Evolutionary conservation across 2,888 invertebrate species (phyloP), one percentile per base, ranked within the genome.

Genomic region (Timema cristinae): DNA sequence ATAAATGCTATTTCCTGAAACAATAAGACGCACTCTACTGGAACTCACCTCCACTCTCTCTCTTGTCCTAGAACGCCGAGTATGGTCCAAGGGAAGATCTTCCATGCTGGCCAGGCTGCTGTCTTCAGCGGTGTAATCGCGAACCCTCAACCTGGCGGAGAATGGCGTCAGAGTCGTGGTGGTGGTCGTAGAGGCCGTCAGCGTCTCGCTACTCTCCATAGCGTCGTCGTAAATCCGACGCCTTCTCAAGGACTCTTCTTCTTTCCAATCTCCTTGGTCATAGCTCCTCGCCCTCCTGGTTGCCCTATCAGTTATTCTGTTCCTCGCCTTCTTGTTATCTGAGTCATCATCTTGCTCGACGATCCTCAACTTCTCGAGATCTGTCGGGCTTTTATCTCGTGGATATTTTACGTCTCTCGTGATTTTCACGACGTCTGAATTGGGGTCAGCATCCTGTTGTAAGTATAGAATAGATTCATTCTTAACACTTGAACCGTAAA

Each of bases 361-460:
- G 32, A 79, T 81, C 78, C n/a, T 75, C 75, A 48, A 73, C 71
- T 71, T 75, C 77, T 73, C 32, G 32, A 32, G 32, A 32, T 32
- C 4, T 32, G 32, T 32, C 32, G 32, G 32, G 32, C 4, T 32
- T 32, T 32, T 32, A 32, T 32, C 32, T 1, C 4, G 32, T 32
- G 32, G 32, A 32, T 32, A 1, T 32, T 32, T 32, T 4, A 32
- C 32, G 32, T 32, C 32, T 4, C 32, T 32, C 32, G 32, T 32
- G 32, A 32, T 32, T 32, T 32, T 32, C 2, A 32, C 32, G 32
- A 32, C 32, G 32, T 32, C 32, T 32, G 32, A 32, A 32, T 32
- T 32, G 4, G 32, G 32, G 32, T 32, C 32, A 32, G 32, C 32
- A 1, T 32, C 32, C 32, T 32, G 32, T 32, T 32, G 32, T 32